phyloP scores from a whole-genome alignment of 64 coral and sea anemone genomes.

The Pachyseris speciosa region DNA sequence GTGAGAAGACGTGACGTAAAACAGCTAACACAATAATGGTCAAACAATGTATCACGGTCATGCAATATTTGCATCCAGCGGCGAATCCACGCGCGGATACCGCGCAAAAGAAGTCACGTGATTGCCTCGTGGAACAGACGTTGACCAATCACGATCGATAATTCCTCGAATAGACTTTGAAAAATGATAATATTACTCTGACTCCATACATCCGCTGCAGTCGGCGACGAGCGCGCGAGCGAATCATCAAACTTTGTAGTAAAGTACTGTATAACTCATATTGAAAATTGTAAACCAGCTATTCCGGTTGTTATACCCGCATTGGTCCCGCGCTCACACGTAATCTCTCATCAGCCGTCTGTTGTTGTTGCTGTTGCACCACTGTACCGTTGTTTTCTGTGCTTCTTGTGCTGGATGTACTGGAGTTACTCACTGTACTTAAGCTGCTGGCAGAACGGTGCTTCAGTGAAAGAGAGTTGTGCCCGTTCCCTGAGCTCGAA shows the following conservation, averaged over 20 bases:
- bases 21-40: too few relatives aligned
- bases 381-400: slow-evolving; percentile 71
- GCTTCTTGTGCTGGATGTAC: slow-evolving; percentile 57
- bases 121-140: slow-evolving; percentile 3
- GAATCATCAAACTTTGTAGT: neutral
- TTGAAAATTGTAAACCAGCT: neutral
- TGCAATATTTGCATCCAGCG: neutral
- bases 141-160: neutral
- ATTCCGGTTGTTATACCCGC: neutral
- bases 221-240: neutral
- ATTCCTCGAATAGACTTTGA: slow-evolving; percentile 21
- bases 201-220: neutral
- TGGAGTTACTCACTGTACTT: slow-evolving; percentile 48
- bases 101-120: slow-evolving; percentile 8
- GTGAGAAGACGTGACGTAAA: neutral
- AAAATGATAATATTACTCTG: slow-evolving; percentile 6
- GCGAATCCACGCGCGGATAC: slow-evolving; percentile 20
- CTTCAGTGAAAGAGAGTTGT: slow-evolving; percentile 60
- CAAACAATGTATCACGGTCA: neutral
- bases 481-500: neutral
- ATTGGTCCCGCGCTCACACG: slow-evolving; percentile 5
- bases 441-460: slow-evolving; percentile 59
- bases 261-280: neutral
- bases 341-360: neutral
- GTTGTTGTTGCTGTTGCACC: slow-evolving; percentile 26